These are phyloP conservation scores for Sinhomidia bicolor DNA, from an alignment of 2,888 invertebrate species.

Conservation along the genomic window DNA sequence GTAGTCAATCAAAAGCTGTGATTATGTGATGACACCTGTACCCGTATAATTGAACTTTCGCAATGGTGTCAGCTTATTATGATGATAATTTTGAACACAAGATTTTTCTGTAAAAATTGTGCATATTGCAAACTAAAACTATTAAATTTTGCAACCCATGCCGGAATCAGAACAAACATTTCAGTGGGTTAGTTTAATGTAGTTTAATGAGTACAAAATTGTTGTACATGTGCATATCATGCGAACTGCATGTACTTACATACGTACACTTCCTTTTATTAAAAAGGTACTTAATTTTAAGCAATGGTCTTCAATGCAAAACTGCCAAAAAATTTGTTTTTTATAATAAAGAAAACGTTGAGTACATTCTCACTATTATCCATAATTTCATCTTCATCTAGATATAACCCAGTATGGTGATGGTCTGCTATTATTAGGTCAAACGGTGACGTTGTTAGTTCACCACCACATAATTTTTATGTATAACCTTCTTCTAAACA, in stretches of 20 bases:
- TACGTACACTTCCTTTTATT: neutral
- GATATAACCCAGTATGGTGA: neutral
- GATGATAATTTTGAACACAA: no score
- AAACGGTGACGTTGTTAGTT: neutral
- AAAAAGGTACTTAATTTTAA: neutral
- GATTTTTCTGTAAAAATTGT: neutral
- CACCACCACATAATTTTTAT: neutral
- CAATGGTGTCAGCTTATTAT: no score
- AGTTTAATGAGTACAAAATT: neutral
- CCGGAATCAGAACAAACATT: constrained; percentile 16
- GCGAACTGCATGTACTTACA: neutral
- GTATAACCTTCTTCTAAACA: neutral
- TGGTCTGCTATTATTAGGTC: neutral
- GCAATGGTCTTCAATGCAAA: neutral
- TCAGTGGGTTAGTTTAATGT: neutral
- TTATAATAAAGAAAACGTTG: no score
- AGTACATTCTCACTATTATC: neutral
- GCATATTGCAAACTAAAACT: neutral
- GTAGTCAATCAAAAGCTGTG: no score
- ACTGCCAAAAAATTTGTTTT: neutral
- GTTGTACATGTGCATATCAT: no score
- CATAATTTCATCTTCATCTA: neutral
- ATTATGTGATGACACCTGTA: no score
- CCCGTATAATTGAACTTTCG: no score
- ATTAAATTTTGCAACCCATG: neutral